phyloP scores from a whole-genome alignment of 2,888 invertebrate genomes.

The Drosophila ochracea region DNA sequence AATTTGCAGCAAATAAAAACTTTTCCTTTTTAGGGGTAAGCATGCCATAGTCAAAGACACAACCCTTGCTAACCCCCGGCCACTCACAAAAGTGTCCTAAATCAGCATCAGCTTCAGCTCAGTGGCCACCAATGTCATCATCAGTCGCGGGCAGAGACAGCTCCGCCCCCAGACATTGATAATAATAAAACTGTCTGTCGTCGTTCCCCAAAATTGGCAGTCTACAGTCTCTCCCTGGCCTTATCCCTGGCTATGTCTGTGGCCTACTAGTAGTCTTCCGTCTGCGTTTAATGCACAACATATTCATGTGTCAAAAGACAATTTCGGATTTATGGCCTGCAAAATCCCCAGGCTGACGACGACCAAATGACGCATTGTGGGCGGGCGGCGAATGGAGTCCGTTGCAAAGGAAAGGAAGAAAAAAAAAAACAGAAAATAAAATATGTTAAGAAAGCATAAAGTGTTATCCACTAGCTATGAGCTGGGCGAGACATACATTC shows the following conservation, averaged over 20 bases:
- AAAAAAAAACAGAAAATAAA: slow-evolving; percentile 58
- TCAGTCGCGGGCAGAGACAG: slow-evolving; percentile 47
- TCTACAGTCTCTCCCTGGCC: slow-evolving; percentile 61
- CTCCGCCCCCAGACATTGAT: slow-evolving; percentile 58
- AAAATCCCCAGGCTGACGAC: slow-evolving; percentile 59
- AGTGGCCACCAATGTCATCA: slow-evolving; percentile 75
- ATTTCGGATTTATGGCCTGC: slow-evolving; percentile 82
- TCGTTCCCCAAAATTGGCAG: slow-evolving; percentile 4
- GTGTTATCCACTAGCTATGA: slow-evolving; percentile 67
- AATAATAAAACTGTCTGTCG: slow-evolving; percentile 72
- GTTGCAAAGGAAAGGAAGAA: slow-evolving; percentile 22
- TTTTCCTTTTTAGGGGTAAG: slow-evolving; percentile 2
- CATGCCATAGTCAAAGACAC: slow-evolving; percentile 15
- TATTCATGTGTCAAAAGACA: slow-evolving; percentile 83
- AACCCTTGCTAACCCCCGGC: slow-evolving; percentile 41
- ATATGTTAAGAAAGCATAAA: slow-evolving; percentile 81
- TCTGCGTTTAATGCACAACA: slow-evolving; percentile 80
- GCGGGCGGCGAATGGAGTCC: slow-evolving; percentile 27
- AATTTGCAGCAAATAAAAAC: slow-evolving; percentile 61
- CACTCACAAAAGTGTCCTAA: slow-evolving; percentile 33
- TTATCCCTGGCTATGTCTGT: slow-evolving; percentile 28
- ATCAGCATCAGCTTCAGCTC: slow-evolving; percentile 63
- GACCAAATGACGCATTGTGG: slow-evolving; percentile 66
- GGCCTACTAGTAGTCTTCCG: slow-evolving; percentile 47
- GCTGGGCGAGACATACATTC: slow-evolving; percentile 23